Base-by-base conservation (phyloP, 2,113 vertebrate species). In the Phylloscopus trochiloides region DNA sequence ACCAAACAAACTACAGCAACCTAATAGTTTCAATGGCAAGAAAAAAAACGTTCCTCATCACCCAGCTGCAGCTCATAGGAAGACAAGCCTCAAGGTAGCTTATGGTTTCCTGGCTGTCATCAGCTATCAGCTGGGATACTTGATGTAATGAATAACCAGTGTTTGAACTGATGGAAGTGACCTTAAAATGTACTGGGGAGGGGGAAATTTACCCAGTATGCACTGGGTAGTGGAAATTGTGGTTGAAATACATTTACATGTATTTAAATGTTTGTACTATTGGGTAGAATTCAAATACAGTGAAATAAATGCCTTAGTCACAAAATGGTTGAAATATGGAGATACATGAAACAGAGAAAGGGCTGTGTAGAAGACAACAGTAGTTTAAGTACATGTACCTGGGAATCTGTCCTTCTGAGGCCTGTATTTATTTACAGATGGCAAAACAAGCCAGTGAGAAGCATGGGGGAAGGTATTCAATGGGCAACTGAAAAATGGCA, bases 61-160 rank as follows among this genome's bases (percentile, higher is more conserved):
- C 48, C 48, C 94, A 92, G 90, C 88, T 92, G 81, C 68, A 66
- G 84, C 83, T 94, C 94, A 96, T 96, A 95, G 86, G 94, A 96
- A 95, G 88, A 95, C 89, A 97, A 95, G 32, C 91, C 85, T 96
- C 79, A 61, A 87, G 87, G 91, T 72, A 91, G 90, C 68, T 97
- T 96, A 89, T 80, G 93, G 88, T 96, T 97, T 97, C 90, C 75
- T 79, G 72, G 76, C 93, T 97, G 97, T 97, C 97, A 96, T 94
- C 97, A 85, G 28, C 81, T 94, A 92, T 90, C 62, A 74, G 54
- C 29, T 88, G 0, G 1, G 75, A 90, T 96, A 91, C 71, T 93
- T 94, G 67, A 88, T 95, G 90, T 79, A 84, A 92, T 89, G 93
- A 95, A 92, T 93, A 96, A 89, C 80, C 78, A 79, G n/a, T 91